Evolutionary conservation across 2,113 vertebrate species (phyloP).

Genomic region (Tauraco erythrolophus): DNA sequence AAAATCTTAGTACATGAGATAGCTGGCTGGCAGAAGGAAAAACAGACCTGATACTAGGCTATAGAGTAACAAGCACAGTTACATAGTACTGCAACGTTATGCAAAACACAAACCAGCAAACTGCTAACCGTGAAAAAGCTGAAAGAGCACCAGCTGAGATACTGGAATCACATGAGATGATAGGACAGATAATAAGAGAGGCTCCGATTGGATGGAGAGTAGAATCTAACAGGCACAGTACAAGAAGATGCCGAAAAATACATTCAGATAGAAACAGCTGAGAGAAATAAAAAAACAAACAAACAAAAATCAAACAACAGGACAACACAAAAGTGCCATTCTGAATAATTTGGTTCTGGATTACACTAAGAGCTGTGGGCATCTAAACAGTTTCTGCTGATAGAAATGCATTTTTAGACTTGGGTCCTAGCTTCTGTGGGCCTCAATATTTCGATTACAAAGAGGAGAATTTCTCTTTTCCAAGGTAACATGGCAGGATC

Average conservation of each 20-base stretch:
- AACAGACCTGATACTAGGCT: background rate
- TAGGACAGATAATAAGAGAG: background rate
- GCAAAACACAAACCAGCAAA: background rate
- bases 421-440: background rate
- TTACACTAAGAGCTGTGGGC: background rate
- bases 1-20: background rate
- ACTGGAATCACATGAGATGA: background rate
- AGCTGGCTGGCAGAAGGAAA: background rate
- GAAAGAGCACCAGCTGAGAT: background rate
- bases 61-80: background rate
- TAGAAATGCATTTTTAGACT: background rate
- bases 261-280: background rate
- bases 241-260: background rate
- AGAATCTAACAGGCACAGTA: background rate
- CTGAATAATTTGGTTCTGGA: background rate
- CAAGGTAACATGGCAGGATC: background rate
- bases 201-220: background rate
- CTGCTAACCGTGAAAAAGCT: background rate
- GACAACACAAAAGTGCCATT: background rate
- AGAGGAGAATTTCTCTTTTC: background rate
- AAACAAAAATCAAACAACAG: background rate
- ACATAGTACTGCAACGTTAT: background rate
- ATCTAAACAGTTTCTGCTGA: background rate
- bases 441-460: background rate
- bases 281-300: background rate